Evolutionary conservation across 2,888 invertebrate species (phyloP), one percentile per base, ranked within the genome.

Genomic region (Deroplatys truncata): DNA sequence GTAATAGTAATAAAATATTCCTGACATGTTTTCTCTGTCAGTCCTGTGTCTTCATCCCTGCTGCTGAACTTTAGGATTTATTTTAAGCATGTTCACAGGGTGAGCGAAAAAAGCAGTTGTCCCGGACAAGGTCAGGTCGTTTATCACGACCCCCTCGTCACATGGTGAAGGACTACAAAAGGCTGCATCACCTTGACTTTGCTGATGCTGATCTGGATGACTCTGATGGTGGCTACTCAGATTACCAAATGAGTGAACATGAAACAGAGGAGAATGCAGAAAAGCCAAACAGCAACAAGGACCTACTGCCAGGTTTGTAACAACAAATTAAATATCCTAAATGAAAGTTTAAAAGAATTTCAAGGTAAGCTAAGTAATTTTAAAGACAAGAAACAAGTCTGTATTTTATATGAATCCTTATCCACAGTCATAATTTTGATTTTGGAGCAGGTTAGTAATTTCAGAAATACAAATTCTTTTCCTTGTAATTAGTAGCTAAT

Each of bases 81-180:
- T 72, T 72, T 72, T 72, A 72, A 72, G 56, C 20, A 72, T 72
- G 56, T 72, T 72, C 56, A 16, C 89, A 93, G 93, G 94, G 94
- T 91, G 95, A 95, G 72, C 92, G 93, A 9, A 93, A 93, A 91
- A 94, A 94, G 90, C 93, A 93, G 84, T 90, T 94, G 43, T 94
- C 95, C 1, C 93, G 95, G 88, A 95, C 95, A 28, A 92, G 95
- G 90, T 95, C 94, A 20, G 94, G 95, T 0, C 93, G 95, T 86
- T 93, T 95, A 49, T 95, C 95, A 1, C 94, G 95, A 88, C 95
- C 95, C 0, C 95, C 95, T 0, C 94, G 94, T 84, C 95, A 95
- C 91, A 95, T 95, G 94, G 94, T 95, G 28, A 94, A 95, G 90
- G 95, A 95, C 92, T 95, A 95, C 92, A 95, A 95, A 91, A 94